Base-by-base conservation (phyloP, 2,797 vertebrate species). In the Zenarchopterus dispar region DNA sequence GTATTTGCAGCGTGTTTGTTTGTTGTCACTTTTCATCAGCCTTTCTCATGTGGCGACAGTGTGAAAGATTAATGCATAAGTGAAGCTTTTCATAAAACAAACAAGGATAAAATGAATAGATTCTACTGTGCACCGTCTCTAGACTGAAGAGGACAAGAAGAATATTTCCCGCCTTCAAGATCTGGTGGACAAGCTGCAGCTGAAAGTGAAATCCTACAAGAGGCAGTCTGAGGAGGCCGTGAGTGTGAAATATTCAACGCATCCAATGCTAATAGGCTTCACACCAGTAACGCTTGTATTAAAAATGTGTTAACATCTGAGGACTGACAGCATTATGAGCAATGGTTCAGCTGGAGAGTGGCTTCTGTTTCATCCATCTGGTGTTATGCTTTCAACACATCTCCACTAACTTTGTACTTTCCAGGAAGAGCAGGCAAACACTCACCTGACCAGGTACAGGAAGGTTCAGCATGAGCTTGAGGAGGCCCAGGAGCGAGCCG, bases 121-220 rank as follows among this genome's bases (percentile, higher is more conserved):
- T 39, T 61, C 3, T 44, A 43, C 15, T 78, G 45, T 80, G 5
- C 36, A 47, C 64, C 24, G 0, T 33, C 57, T 46, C n/a, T 62
- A 93, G 89, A 75, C 88, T 51, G 95, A 98, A 70, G 96, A 97
- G 86, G 95, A 97, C 81, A 89, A 92, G 77, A 97, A 96, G 91
- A 97, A 96, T 61, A 70, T 95, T 4, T 81, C 87, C 42, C 91
- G 94, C 63, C 95, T 96, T 61, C 95, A 96, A 59, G 95, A 96
- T 78, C 90, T 96, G 62, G 94, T 96, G 57, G 95, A 97, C 88
- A 97, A 97, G 77, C 89, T 96, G 69, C 95, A 97, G 62, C 73
- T 96, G 48, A 97, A 97, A 85, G 94, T 96, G 84, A 97, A 97
- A 58, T 71, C 95, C 77, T 97, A 95, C 80, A 97, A 96, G 93